Conservation (phyloP, 2,888 invertebrate species). For the Sipha maydis region DNA sequence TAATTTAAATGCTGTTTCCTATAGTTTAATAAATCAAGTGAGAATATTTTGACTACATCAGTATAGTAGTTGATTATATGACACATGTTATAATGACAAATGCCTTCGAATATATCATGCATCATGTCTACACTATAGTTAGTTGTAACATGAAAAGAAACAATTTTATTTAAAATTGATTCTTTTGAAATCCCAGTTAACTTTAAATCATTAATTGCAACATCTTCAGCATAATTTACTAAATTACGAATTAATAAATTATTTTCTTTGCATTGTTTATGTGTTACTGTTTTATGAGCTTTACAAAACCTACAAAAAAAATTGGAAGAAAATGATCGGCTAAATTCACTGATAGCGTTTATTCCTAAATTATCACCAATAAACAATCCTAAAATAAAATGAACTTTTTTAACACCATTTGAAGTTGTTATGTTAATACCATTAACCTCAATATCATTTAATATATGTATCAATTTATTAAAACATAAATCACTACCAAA, state of each 20-base stretch:
- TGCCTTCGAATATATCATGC: slow-evolving; percentile 3
- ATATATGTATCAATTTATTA: background rate
- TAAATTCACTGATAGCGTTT: background rate
- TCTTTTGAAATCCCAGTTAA: background rate
- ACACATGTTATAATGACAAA: no score
- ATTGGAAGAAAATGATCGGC: slow-evolving; percentile 1
- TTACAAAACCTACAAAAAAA: slow-evolving; percentile 27
- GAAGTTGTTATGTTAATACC: background rate
- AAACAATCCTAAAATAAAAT: background rate
- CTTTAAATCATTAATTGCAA: background rate
- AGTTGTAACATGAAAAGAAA: background rate
- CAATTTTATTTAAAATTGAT: background rate
- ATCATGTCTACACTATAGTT: background rate
- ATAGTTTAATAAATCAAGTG: background rate
- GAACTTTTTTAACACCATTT: background rate
- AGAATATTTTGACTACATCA: background rate
- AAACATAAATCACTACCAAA: background rate
- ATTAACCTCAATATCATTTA: background rate
- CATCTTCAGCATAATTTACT: slow-evolving; percentile 5
- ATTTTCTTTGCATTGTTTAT: background rate
- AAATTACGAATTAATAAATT: background rate
- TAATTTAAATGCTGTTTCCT: slow-evolving; percentile 3
- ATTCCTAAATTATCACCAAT: slow-evolving; percentile 11
- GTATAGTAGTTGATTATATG: background rate
- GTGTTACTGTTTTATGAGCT: background rate